Evolutionary conservation across 2,113 vertebrate genomes (phyloP).

Genomic region (Macheiramphus alcinus): DNA sequence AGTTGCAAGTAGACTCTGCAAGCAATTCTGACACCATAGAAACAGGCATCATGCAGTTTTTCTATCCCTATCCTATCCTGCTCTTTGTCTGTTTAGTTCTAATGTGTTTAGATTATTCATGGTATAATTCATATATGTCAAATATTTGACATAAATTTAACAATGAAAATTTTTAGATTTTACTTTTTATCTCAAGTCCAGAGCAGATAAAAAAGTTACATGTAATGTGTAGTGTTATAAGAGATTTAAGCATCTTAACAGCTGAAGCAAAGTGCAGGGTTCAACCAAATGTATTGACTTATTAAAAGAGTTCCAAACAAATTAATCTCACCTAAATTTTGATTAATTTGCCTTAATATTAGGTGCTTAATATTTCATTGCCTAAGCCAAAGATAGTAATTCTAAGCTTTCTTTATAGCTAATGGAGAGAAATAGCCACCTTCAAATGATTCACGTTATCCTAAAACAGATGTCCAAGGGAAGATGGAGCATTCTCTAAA

Average conservation of each 20-base stretch:
- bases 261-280: not conserved
- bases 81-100: not conserved
- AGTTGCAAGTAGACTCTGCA: not conserved
- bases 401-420: not conserved
- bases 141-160: not conserved
- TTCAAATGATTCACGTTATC: not conserved
- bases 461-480: not conserved
- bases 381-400: not conserved
- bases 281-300: not conserved
- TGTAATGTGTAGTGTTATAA: not conserved
- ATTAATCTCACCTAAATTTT: not conserved
- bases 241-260: not conserved
- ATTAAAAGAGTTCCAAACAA: not conserved
- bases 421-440: not conserved
- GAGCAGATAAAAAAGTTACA: not conserved
- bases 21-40: not conserved
- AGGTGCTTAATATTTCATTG: not conserved
- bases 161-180: not conserved
- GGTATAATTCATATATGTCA: not conserved
- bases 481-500: not conserved
- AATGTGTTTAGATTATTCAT: not conserved
- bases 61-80: too few relatives aligned
- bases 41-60: not conserved
- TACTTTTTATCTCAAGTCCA: not conserved
- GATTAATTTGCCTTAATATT: not conserved